Base-by-base conservation (phyloP, 2,113 vertebrate species). In the Canis aureus region DNA sequence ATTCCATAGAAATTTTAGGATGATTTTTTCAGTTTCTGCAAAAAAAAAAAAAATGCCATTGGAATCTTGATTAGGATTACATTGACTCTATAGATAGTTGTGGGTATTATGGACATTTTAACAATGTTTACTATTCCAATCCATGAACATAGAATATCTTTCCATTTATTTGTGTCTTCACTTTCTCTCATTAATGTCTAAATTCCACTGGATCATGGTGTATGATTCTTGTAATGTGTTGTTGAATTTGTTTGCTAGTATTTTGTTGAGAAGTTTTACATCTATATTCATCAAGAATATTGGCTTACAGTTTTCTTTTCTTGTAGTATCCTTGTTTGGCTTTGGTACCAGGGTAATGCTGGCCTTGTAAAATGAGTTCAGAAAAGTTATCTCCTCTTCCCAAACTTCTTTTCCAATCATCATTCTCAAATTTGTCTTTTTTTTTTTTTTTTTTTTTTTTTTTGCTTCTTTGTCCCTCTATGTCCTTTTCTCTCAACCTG, bases 391-490 rank as follows among this genome's bases (percentile, higher is more conserved):
- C 59, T 29, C 59, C 19, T 27, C 43, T 27, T 11, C 7, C 3
- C 20, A 85, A 84, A 43, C 13, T 95, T 85, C 32, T 90, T 95
- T 95, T 66, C 59, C 62, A 86, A 53, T 79, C 29, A 15, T 59
- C 67, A 80, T 80, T 92, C 81, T 87, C 29, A 78, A 91, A 93
- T 91, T 8, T 27, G 20, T 43, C 35, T 53, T 81, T 64, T 43
- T 38, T 64, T 43, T 53, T 81, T 64, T 6, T 94, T 29, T 53
- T 81, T 64, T 43, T 43, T 64, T 43, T 53, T 81, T 64, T 43
- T 94, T n/a, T 71, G 19, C 67, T 87, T 71, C 23, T 38, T 91
- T 93, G 32, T 8, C 13, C 29, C 43, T 91, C 62, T 19, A 43
- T 76, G 10, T 10, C 74, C 35, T 96, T 71, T 35, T 83, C 43